Evolutionary conservation across 2,797 vertebrate species (phyloP), one percentile per base, ranked within the genome.

Genomic region (Lepidocolaptes lacrymiger): DNA sequence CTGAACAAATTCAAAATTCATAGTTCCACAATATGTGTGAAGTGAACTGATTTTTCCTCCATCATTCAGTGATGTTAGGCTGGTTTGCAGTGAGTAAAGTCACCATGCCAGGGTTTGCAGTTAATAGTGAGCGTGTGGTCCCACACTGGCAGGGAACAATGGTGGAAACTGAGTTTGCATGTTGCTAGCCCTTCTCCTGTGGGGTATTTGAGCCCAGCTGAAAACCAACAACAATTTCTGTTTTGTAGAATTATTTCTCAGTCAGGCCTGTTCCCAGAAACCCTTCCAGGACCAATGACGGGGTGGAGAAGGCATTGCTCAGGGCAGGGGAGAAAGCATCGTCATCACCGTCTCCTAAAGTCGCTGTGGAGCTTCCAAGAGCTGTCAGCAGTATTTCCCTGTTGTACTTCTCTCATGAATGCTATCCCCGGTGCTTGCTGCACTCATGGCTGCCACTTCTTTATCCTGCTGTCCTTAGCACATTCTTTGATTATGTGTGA

Each of bases 401-500:
- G 2, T 26, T 6, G 6, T 19, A 14, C 82, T 83, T 68, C 30
- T 49, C 3, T 1, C 5, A 19, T 5, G 7, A 56, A 76, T 48
- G 11, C 24, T 51, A 24, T 39, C 14, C 14, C 7, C 32, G 43
- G 20, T 18, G 30, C 36, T 84, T 48, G 43, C 8, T 49, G 30
- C 12, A 3, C 11, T 49, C 6, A 24, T 73, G 59, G 5, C 51
- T 46, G 23, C 26, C 14, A 32, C 4, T 3, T 69, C 36, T 88
- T 80, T 20, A 64, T 36, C 5, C 39, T 39, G 17, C 5, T 61
- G 46, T 36, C 39, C 28, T 76, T 30, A 30, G 11, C 7, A 11
- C 5, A 5, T 44, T 23, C 61, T 61, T 37, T 32, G 24, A 32
- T 22, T 6, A 2, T 3, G 0, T 17, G 16, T 13, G 26, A n/a